Conservation (phyloP, 1,140 invertebrate genomes). For the Heliconius hermathena region DNA sequence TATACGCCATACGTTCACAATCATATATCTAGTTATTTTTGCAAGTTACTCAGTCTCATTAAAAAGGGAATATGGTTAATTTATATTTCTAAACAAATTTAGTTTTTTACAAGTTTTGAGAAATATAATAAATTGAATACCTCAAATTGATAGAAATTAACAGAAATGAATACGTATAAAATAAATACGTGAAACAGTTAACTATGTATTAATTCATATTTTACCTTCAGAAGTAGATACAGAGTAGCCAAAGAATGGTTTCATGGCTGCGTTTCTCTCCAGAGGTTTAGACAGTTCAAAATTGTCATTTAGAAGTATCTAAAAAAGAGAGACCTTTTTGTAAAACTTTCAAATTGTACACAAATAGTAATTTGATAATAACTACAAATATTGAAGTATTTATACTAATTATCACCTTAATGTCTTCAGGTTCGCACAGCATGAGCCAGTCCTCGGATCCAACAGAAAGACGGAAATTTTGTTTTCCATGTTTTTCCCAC, state of each 20-base stretch:
- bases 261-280: conserved; percentile 52
- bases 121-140: too few species aligned
- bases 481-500: conserved; percentile 46
- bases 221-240: conserved; percentile 54
- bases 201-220: not conserved
- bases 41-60: too few species aligned
- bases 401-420: conserved; percentile 35
- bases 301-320: conserved; percentile 46
- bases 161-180: too few species aligned
- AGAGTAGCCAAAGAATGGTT: conserved; percentile 53
- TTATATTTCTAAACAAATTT: too few species aligned
- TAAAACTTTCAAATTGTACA: not conserved
- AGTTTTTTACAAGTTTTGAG: too few species aligned
- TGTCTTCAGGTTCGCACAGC: conserved; percentile 45
- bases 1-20: not conserved
- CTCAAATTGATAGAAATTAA: too few species aligned
- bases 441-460: conserved; percentile 49
- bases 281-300: conserved; percentile 50
- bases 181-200: too few species aligned
- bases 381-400: not conserved
- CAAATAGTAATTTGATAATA: not conserved
- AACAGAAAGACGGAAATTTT: conserved; percentile 47
- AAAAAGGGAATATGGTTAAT: not conserved
- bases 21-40: not conserved
- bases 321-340: not conserved